Base-by-base conservation (phyloP, 2,113 vertebrate genomes). In the Urocolius indicus region DNA sequence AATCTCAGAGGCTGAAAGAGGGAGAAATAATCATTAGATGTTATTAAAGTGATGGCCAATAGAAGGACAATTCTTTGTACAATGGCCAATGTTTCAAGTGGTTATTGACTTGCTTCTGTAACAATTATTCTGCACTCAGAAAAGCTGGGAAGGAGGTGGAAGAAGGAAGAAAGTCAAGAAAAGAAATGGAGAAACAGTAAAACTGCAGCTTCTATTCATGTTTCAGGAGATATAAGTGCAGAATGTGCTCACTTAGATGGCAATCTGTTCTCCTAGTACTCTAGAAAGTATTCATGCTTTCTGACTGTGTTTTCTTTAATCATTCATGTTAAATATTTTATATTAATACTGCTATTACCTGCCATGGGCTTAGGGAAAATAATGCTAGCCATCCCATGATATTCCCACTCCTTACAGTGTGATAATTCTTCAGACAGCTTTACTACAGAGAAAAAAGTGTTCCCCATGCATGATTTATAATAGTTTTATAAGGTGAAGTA, bases 401-500 rank as follows among this genome's bases (percentile, higher is more conserved):
- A 89, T 76, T 49, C 19, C 38, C 29, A 79, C 93, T 82, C 54
- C 62, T 73, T 78, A 61, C 26, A 90, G 82, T 34, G 48, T 71
- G 89, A 59, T 86, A 88, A 91, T 92, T 96, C 86, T 94, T 95
- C 88, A 91, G 91, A 79, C 72, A 96, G 86, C 30, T 90, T 93
- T 54, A 5, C 63, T 87, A 38, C 84, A 80, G 87, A 87, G 38
- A 90, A 68, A 84, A 71, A 76, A 74, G n/a, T n/a, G 68, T 90
- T 75, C 36, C 73, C 87, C 38, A 84, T 94, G 89, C 75, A 96
- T 98, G 97, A 97, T 98, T 98, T 98, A 97, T 97, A 97, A 95
- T 97, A 96, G 68, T 52, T 41, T 92, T 95, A 96, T 97, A 97
- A 97, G 87, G 78, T 97, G 89, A 97, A 97, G 97, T 97, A 98